Base-by-base conservation (phyloP, 2,888 invertebrate species). In the Dioctria linearis region DNA sequence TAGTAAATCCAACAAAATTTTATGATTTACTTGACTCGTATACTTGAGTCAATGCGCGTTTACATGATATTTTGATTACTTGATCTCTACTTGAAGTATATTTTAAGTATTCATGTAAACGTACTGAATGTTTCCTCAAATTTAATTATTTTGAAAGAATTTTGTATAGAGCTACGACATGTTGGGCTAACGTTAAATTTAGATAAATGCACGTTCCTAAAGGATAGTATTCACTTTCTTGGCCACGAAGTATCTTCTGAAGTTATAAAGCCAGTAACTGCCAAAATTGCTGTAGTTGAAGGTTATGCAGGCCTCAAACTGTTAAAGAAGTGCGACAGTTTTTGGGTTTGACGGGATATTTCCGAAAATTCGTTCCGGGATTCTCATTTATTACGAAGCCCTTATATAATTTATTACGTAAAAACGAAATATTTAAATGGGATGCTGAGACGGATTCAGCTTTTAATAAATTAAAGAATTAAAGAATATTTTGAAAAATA, bases 301-400 rank as follows among this genome's bases (percentile, higher is more conserved):
- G 3, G 3, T 4, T 54, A 3, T 1, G 1, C 3, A 2, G 2
- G 3, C 54, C 54, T 1, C 3, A n/a, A 1, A 11, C 3, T 1
- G n/a, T n/a, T 3, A 54, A 54, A 3, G 54, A 54, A 11, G 54
- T 54, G 1, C 2, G 11, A 3, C 54, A 54, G 3, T 54, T 54
- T 3, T 1, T 54, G 1, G 54, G 54, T 1, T 3, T 54, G 0
- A n/a, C n/a, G 6, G 54, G 54, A 54, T 11, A 54, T 11, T 54
- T 54, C 3, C 2, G 54, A 2, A 2, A 3, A 3, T 54, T 54
- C 54, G 11, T 54, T n/a, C 2, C 2, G 2, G 11, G 54, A 11
- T 54, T 11, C 3, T 2, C 54, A 3, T 3, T 2, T 1, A 54
- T 54, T 54, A 3, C 54, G n/a, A 2, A 1, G 11, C 54, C 11